Percentiles rank a stretch among this genome's conserved stretches.
Conservation (phyloP, 2,113 vertebrate genomes). For the Atherinomorus stipes region DNA sequence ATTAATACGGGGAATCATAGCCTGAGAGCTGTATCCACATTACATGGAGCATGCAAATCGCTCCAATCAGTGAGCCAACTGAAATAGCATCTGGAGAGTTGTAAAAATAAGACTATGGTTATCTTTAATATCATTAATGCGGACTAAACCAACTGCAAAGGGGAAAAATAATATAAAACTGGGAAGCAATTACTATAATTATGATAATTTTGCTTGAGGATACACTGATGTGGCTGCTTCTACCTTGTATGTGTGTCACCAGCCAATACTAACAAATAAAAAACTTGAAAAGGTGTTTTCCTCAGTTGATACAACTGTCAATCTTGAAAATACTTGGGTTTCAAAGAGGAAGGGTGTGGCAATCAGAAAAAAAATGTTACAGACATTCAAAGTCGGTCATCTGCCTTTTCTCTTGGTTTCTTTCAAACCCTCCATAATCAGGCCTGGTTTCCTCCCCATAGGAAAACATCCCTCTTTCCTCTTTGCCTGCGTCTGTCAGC, state of each 20-base stretch:
- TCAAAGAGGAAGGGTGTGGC: constrained; percentile 22
- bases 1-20: constrained; percentile 81
- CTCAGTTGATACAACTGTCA: constrained; percentile 3
- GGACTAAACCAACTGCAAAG: constrained; percentile 51
- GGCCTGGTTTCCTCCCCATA: constrained; percentile 77
- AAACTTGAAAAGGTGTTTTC: neutral
- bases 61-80: constrained; percentile 74
- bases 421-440: constrained; percentile 67
- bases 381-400: constrained; percentile 48
- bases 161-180: constrained; percentile 53
- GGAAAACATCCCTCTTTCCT: constrained; percentile 79
- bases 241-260: constrained; percentile 22
- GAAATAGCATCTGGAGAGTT: constrained; percentile 71
- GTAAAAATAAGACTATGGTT: constrained; percentile 73
- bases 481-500: constrained; percentile 75
- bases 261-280: neutral
- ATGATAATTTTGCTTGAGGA: constrained; percentile 54
- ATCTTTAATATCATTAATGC: constrained; percentile 75
- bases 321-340: constrained; percentile 17
- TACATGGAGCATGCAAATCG: constrained; percentile 80
- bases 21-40: constrained; percentile 80
- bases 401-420: constrained; percentile 70
- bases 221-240: constrained; percentile 11
- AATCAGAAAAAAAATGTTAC: constrained; percentile 17
- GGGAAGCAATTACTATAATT: constrained; percentile 45